Evolutionary conservation across 2,888 invertebrate genomes (phyloP).

Genomic region (Julus scanicus): DNA sequence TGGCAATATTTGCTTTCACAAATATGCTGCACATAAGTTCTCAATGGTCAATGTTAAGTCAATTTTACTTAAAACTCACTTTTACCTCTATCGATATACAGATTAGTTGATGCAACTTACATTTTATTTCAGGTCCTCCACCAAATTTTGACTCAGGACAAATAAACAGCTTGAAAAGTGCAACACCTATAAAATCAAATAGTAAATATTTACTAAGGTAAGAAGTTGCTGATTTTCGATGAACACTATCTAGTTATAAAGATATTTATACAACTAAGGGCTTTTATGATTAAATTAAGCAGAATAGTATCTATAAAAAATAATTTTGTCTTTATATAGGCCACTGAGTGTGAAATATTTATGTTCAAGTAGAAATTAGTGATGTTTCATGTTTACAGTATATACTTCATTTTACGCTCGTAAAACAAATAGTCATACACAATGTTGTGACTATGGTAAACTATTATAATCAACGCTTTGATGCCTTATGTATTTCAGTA

Average conservation of each 20-base stretch:
- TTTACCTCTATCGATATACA: not conserved
- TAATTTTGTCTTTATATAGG: slow-evolving; percentile 25
- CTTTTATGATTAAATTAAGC: not conserved
- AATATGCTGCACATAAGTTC: too few species aligned
- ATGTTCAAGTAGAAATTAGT: not conserved
- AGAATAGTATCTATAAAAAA: not conserved
- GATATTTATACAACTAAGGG: not conserved
- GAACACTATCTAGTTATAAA: not conserved
- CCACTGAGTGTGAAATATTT: not conserved
- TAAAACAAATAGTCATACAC: too few species aligned
- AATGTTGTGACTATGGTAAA: too few species aligned
- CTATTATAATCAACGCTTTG: too few species aligned
- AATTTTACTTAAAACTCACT: too few species aligned
- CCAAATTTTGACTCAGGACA: slow-evolving; percentile 52
- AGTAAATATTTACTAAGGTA: slow-evolving; percentile 52
- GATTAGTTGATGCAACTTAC: not conserved
- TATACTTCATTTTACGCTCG: too few species aligned
- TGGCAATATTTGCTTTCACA: too few species aligned
- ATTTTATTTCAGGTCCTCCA: slow-evolving; percentile 48
- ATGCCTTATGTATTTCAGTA: too few species aligned
- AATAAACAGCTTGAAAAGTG: slow-evolving; percentile 42
- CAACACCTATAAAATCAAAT: slow-evolving; percentile 51
- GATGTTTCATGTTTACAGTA: not conserved
- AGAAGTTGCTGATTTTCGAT: not conserved
- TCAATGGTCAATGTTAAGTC: too few species aligned